Evolutionary conservation across 2,888 invertebrate species (phyloP).

Genomic region (Fragum whitleyi): DNA sequence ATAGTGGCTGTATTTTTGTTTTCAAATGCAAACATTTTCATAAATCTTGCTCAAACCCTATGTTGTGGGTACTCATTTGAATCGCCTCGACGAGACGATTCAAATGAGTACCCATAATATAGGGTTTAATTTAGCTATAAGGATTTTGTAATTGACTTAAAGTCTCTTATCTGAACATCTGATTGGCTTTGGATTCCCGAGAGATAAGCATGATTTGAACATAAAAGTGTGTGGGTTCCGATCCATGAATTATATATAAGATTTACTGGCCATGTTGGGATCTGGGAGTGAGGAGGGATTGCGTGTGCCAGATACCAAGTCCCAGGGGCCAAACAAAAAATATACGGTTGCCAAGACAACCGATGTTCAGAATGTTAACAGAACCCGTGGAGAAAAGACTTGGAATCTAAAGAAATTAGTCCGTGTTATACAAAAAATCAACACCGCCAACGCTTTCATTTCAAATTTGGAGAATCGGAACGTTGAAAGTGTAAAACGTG

Average conservation of each 20-base stretch:
- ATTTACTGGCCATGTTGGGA: not conserved
- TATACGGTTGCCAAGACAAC: conserved; percentile 1
- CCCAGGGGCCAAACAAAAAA: conserved; percentile 14
- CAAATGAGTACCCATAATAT: too few species aligned
- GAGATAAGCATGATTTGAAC: conserved; percentile 17
- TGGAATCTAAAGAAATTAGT: conserved; percentile 4
- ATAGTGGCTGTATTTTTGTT: too few species aligned
- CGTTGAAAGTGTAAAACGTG: not conserved
- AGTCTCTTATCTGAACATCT: too few species aligned
- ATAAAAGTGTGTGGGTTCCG: conserved; percentile 19
- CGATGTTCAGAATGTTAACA: conserved; percentile 9
- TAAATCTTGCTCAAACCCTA: too few species aligned
- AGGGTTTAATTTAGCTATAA: too few species aligned
- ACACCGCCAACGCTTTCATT: not conserved
- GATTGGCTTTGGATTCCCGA: not conserved
- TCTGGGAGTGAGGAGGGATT: not conserved
- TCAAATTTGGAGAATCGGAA: not conserved
- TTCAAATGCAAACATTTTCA: too few species aligned
- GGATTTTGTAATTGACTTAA: too few species aligned
- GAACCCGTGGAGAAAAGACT: not conserved
- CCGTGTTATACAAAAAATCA: not conserved
- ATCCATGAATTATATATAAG: conserved; percentile 19
- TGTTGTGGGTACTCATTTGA: too few species aligned
- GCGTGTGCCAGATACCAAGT: conserved; percentile 14
- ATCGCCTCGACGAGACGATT: too few species aligned